Percentiles rank a stretch among this genome's conserved stretches.
Conservation (phyloP, 2,113 vertebrate species). For the Genyomyrus donnyi region DNA sequence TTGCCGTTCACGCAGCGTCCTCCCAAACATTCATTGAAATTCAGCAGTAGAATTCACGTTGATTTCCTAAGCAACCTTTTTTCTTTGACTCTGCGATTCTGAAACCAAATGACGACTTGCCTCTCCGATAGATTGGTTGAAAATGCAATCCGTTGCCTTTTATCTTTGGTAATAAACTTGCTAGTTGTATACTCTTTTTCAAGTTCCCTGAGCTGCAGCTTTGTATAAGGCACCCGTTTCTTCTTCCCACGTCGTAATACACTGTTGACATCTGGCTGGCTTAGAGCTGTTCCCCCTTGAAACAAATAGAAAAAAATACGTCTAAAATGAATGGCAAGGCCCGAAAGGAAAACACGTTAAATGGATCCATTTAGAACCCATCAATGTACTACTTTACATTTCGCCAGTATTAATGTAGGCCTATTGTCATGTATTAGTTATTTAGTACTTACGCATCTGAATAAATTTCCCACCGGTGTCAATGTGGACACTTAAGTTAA, state of each 20-base stretch:
- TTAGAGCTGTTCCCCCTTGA: constrained; percentile 26
- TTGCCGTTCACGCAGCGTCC: neutral
- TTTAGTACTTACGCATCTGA: neutral
- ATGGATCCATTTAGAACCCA: neutral
- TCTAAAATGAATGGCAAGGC: neutral
- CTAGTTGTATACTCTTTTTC: constrained; percentile 77
- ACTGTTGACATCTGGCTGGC: constrained; percentile 26
- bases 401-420: neutral
- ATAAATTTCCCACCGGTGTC: neutral
- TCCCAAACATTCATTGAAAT: neutral
- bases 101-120: constrained; percentile 89
- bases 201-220: constrained; percentile 55
- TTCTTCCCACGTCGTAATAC: constrained; percentile 38
- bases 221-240: constrained; percentile 45
- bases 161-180: constrained; percentile 99
- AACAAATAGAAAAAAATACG: constrained; percentile 8
- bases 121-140: constrained; percentile 76
- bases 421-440: neutral
- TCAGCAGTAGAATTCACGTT: constrained; percentile 29
- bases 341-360: neutral
- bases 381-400: neutral
- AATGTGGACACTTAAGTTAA: neutral
- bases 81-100: constrained; percentile 80
- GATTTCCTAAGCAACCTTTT: constrained; percentile 65
- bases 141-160: constrained; percentile 79